Evolutionary conservation across 2,113 vertebrate species (phyloP).

Genomic region (Tragelaphus imberbis): DNA sequence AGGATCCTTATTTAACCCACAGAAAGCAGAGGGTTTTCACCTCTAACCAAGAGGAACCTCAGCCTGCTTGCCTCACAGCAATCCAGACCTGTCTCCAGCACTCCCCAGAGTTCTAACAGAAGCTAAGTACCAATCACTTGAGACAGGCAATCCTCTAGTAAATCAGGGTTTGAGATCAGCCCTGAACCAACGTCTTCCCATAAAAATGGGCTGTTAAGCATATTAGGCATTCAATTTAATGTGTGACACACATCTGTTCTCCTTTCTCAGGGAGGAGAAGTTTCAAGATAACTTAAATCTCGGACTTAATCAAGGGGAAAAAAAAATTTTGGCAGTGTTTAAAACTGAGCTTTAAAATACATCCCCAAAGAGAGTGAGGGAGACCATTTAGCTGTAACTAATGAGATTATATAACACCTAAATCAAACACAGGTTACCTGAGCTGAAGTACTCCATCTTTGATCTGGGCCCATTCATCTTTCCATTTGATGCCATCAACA

Average conservation of each 20-base stretch:
- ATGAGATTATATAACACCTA: conserved; percentile 9
- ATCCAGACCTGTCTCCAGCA: background rate
- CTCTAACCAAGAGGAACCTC: background rate
- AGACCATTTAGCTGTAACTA: background rate
- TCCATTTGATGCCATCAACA: background rate
- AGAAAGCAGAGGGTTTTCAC: background rate
- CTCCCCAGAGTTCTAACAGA: background rate
- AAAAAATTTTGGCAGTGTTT: background rate
- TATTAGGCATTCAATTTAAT: conserved; percentile 51
- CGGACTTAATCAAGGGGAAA: conserved; percentile 36
- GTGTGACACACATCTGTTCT: conserved; percentile 53
- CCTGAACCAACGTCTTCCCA: background rate
- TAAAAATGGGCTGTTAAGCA: background rate
- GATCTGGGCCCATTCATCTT: background rate
- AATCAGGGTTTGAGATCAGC: background rate
- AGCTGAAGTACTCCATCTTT: background rate
- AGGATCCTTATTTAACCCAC: conserved; percentile 61
- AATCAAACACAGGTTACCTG: background rate
- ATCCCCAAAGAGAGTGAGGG: conserved; percentile 12
- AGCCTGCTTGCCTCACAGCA: background rate
- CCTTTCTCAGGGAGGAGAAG: conserved; percentile 41
- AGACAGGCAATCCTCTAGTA: background rate
- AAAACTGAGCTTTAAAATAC: conserved; percentile 52
- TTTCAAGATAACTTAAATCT: conserved; percentile 58
- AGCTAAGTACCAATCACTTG: background rate